These are phyloP conservation scores for Drosophila burlai DNA, from an alignment of 1,140 invertebrate species.

Conservation along the genomic window DNA sequence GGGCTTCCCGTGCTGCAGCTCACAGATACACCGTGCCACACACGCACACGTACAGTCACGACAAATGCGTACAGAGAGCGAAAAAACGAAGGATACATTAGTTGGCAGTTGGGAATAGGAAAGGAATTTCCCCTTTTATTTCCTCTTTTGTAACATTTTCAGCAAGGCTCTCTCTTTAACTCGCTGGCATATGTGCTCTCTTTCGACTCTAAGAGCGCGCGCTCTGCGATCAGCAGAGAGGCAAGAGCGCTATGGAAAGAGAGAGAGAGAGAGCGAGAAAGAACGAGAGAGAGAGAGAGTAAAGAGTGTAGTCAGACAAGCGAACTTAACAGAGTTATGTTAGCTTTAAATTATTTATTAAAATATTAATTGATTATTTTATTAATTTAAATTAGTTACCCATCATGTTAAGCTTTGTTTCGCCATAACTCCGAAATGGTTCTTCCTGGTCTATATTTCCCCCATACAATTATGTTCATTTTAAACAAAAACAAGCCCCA, in stretches of 20 bases:
- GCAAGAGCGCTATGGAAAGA: no score
- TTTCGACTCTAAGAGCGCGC: not conserved
- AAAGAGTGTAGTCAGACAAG: not conserved
- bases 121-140: not conserved
- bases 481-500: not conserved
- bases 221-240: no score
- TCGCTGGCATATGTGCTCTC: not conserved
- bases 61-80: constrained; percentile 9
- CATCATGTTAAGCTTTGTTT: not conserved
- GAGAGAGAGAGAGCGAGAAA: no score
- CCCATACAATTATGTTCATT: not conserved
- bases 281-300: no score
- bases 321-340: not conserved
- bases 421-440: not conserved
- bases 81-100: not conserved
- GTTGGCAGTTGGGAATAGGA: not conserved
- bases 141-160: not conserved
- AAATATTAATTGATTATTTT: no score
- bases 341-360: not conserved
- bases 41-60: constrained; percentile 4
- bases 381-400: not conserved
- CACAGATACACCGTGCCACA: constrained; percentile 4
- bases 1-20: constrained; percentile 16
- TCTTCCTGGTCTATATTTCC: not conserved
- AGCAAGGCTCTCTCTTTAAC: not conserved